These are phyloP conservation scores for Muscicapa comitata DNA, from an alignment of 2,797 vertebrate species.

Conservation along the genomic window DNA sequence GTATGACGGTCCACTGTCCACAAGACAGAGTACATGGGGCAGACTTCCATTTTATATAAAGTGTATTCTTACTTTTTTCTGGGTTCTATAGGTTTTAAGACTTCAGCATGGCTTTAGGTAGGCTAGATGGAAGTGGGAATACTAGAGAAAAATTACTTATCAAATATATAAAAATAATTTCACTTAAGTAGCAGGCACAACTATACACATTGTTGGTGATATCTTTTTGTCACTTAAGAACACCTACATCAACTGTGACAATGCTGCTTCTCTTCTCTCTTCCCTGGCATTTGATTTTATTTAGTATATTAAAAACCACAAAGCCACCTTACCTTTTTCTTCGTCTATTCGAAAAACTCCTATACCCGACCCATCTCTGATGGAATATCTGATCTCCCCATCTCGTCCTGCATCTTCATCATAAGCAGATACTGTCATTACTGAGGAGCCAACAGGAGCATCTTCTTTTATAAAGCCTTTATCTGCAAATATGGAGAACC, in stretches of 20 bases:
- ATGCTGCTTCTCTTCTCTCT: not conserved
- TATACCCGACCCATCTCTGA: constrained; percentile 92
- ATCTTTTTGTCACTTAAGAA: not conserved
- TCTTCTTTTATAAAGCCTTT: constrained; percentile 93
- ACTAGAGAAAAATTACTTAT: not conserved
- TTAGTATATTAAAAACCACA: not conserved
- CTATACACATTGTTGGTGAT: not conserved
- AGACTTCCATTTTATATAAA: not conserved
- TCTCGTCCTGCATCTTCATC: constrained; percentile 91
- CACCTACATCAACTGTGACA: not conserved
- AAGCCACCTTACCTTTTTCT: constrained; percentile 87
- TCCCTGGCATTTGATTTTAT: not conserved
- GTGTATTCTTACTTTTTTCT: not conserved
- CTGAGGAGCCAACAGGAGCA: constrained; percentile 83
- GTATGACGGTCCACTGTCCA: not conserved
- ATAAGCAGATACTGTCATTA: constrained; percentile 89
- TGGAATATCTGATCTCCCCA: constrained; percentile 92
- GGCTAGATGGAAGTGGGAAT: not conserved
- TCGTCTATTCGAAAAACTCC: constrained; percentile 94
- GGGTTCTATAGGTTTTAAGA: not conserved
- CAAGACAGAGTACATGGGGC: not conserved
- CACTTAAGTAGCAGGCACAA: not conserved
- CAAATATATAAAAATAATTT: not conserved
- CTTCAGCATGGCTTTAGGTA: not conserved
- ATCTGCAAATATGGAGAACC: constrained; percentile 88